These are phyloP conservation scores for Elachura formosa DNA, from an alignment of 2,113 vertebrate species.

Conservation along the genomic window DNA sequence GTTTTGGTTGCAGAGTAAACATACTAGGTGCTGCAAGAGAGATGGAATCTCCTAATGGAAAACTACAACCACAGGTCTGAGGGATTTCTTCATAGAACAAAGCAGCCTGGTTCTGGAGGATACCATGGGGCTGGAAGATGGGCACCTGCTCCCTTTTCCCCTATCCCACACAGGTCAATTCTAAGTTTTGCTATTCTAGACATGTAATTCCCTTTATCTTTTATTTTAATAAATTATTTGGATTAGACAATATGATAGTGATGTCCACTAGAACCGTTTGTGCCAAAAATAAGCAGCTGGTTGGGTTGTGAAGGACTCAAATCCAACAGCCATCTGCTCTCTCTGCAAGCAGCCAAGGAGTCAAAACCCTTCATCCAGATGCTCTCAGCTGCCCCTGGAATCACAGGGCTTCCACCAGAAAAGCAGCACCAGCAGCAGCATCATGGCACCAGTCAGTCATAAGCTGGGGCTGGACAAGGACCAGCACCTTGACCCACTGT, in stretches of 20 bases:
- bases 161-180: background rate
- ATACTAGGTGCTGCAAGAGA: background rate
- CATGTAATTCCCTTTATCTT: accelerated
- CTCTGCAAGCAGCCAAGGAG: background rate
- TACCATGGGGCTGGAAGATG: accelerated
- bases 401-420: accelerated
- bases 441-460: accelerated
- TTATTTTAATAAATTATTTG: background rate
- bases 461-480: background rate
- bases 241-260: no score
- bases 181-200: background rate
- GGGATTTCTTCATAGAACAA: background rate
- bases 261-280: background rate
- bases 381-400: accelerated
- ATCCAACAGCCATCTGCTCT: background rate
- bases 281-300: background rate
- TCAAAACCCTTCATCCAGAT: background rate
- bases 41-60: background rate
- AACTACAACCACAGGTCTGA: background rate
- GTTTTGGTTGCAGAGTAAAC: background rate
- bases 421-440: accelerated
- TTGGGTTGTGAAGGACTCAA: background rate
- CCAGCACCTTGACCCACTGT: background rate
- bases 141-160: background rate
- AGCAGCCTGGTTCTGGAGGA: background rate